Percentiles rank a stretch among this genome's conserved stretches.
phyloP scores from a whole-genome alignment of 2,797 vertebrate genomes.

The Eulemur albifrons region DNA sequence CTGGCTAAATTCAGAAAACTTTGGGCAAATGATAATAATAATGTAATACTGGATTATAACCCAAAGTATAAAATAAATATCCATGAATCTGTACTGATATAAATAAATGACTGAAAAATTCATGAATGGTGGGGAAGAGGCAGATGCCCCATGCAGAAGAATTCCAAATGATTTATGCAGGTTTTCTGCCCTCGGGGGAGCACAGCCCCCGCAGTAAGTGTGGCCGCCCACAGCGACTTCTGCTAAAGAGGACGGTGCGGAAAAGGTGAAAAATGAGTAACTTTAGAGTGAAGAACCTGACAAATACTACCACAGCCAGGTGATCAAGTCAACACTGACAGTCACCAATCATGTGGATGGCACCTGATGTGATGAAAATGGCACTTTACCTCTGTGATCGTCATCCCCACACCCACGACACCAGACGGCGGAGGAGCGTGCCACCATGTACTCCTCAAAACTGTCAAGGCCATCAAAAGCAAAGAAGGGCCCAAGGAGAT shows the following conservation, averaged over 20 bases:
- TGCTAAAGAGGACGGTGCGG: neutral
- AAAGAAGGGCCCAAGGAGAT: neutral
- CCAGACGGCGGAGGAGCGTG: neutral
- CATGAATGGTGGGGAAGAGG: neutral
- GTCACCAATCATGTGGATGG: neutral
- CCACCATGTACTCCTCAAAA: neutral
- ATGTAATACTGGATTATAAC: neutral
- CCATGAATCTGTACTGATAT: neutral
- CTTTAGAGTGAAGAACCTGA: neutral
- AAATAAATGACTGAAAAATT: neutral
- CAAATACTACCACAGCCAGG: neutral
- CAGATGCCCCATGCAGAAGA: neutral
- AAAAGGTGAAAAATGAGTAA: neutral
- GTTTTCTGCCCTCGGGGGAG: neutral
- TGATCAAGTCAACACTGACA: neutral
- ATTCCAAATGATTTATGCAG: neutral
- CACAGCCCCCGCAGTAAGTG: neutral
- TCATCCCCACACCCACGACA: neutral
- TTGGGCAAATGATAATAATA: neutral
- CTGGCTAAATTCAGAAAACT: neutral
- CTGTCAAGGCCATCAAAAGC: neutral
- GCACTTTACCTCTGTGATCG: neutral
- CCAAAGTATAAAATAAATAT: neutral
- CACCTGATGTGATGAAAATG: neutral
- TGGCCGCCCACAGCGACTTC: neutral